Evolutionary conservation across 2,113 vertebrate species (phyloP), one percentile per base, ranked within the genome.

Genomic region (Hydrolagus affinis): DNA sequence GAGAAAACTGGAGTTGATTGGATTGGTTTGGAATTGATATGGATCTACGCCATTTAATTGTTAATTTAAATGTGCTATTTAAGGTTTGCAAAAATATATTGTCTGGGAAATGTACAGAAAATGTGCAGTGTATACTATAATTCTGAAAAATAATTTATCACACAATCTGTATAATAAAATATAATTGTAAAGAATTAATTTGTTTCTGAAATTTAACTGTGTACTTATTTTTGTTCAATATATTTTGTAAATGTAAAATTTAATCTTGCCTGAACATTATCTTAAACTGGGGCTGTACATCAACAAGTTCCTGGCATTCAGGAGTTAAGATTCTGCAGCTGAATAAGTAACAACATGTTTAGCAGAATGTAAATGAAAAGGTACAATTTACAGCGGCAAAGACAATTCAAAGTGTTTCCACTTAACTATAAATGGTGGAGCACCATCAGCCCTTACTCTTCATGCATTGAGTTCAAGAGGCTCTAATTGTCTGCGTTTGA

Each of bases 401-500:
- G 91, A 91, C 89, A 91, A 90, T 90, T 90, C 91, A 93, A 93
- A 93, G 92, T 92, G 91, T 92, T 91, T 87, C 90, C 90, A 85
- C 89, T 89, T 88, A 28, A 88, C 60, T 92, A 88, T 93, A 93
- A 83, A 92, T 93, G 90, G 90, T 87, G 86, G 86, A 88, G 87
- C 91, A 92, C 89, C 92, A 88, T 90, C 91, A 94, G 93, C 92
- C 93, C 90, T 92, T 89, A 89, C 89, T 95, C 93, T 94, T 94
- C 92, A 91, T 93, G 92, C 92, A 91, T 94, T 95, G 92, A 95
- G 92, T 92, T 94, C 86, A 71, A 86, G 94, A 91, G 92, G 90
- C 93, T 94, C 92, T 95, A 96, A 96, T 96, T 95, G 95, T 97
- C 93, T 88, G 90, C 93, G 88, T 95, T 95, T 94, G 93, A 92